Evolutionary conservation across 2,888 invertebrate genomes (phyloP).

Genomic region (Hyposoter dolosus): DNA sequence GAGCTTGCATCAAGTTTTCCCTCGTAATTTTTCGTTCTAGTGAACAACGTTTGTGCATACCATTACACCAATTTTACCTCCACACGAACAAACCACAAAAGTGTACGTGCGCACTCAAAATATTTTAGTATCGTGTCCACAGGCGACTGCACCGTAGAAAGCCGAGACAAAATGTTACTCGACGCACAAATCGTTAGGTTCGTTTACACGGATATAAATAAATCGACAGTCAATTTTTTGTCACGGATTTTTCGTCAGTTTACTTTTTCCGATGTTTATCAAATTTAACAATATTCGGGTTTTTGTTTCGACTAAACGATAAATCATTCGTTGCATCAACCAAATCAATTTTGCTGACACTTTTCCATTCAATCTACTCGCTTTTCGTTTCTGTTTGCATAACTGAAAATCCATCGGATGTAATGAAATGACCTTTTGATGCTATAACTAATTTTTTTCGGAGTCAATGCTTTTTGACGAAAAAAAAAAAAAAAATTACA

Average conservation of each 20-base stretch:
- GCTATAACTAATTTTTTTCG: not conserved
- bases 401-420: not conserved
- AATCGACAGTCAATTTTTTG: no score
- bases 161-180: not conserved
- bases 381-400: not conserved
- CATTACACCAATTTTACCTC: constrained; percentile 2
- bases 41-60: constrained; percentile 21
- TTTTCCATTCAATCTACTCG: not conserved
- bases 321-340: not conserved
- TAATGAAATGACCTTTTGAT: not conserved
- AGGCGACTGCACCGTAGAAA: not conserved
- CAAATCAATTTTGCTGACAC: constrained; percentile 25
- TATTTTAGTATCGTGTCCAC: constrained; percentile 16
- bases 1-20: not conserved
- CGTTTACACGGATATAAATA: not conserved
- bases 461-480: not conserved
- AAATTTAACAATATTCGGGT: not conserved
- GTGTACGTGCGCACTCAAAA: not conserved
- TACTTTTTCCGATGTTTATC: no score
- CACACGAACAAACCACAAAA: not conserved
- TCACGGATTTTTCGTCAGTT: no score
- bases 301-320: no score
- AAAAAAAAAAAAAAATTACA: not conserved
- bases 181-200: not conserved
- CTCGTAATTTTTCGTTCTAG: constrained; percentile 18